phyloP scores from a whole-genome alignment of 2,797 vertebrate genomes.

The Tauraco hartlaubi region DNA sequence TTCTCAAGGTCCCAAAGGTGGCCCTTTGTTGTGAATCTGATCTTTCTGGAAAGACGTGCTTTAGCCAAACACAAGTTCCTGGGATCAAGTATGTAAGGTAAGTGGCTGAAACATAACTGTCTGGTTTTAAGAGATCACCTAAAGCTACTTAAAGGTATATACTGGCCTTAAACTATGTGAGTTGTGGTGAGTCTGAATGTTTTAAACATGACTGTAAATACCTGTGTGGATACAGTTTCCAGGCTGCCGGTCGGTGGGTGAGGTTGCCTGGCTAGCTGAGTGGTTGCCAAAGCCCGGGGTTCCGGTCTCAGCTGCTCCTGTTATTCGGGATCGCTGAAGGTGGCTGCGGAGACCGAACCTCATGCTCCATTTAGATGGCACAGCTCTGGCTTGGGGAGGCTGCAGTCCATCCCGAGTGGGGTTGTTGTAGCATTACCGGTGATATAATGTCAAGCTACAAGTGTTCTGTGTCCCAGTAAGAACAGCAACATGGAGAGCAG shows the following conservation, averaged over 20 bases:
- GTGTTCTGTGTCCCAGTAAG: not conserved
- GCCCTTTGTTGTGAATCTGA: not conserved
- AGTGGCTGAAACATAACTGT: not conserved
- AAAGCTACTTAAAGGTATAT: not conserved
- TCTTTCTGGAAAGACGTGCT: not conserved
- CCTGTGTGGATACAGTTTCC: not conserved
- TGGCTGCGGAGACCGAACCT: not conserved
- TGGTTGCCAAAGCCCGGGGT: not conserved
- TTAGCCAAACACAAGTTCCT: not conserved
- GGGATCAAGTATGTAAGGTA: not conserved
- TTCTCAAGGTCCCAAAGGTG: not conserved
- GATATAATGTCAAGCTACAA: not conserved
- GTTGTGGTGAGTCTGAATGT: not conserved
- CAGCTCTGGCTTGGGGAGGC: not conserved
- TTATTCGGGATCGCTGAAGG: not conserved
- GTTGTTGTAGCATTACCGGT: not conserved
- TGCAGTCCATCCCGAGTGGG: not conserved
- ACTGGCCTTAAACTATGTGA: not conserved
- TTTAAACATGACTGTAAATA: accelerated
- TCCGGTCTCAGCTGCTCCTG: not conserved
- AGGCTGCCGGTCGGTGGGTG: not conserved
- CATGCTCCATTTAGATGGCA: accelerated
- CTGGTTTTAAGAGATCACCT: not conserved
- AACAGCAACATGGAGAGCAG: not conserved
- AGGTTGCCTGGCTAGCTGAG: not conserved